These are phyloP conservation scores for Vanessa tameamea DNA, from an alignment of 1,140 invertebrate genomes.

Conservation along the genomic window DNA sequence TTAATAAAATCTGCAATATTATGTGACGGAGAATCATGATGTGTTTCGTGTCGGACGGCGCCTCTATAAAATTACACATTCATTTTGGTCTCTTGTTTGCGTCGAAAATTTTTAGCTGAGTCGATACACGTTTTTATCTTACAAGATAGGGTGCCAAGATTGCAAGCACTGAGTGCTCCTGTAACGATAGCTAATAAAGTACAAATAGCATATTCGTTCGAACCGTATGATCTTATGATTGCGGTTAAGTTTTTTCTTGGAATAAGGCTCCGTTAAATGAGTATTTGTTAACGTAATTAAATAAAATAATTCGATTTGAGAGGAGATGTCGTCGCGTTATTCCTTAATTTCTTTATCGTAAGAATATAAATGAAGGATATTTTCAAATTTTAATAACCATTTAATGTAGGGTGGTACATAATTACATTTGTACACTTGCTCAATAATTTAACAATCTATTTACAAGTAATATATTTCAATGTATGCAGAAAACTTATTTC, in stretches of 20 bases:
- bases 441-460: too few relatives aligned
- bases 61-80: conserved; percentile 66
- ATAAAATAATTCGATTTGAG: too few relatives aligned
- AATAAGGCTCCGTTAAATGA: background rate
- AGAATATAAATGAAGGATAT: too few relatives aligned
- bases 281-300: background rate
- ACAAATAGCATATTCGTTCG: conserved; percentile 36
- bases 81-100: conserved; percentile 61
- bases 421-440: too few relatives aligned
- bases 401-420: too few relatives aligned
- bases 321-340: too few relatives aligned
- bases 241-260: background rate
- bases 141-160: conserved; percentile 70
- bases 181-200: conserved; percentile 59
- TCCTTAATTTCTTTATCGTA: too few relatives aligned
- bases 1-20: conserved; percentile 66
- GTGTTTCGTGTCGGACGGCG: conserved; percentile 57
- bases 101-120: conserved; percentile 64
- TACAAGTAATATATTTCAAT: too few relatives aligned
- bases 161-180: conserved; percentile 58
- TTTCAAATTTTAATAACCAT: too few relatives aligned
- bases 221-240: background rate
- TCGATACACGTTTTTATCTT: conserved; percentile 61
- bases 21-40: conserved; percentile 60
- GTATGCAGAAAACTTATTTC: too few relatives aligned